Evolutionary conservation across 2,888 invertebrate species (phyloP).

Genomic region (Papilio gigon): DNA sequence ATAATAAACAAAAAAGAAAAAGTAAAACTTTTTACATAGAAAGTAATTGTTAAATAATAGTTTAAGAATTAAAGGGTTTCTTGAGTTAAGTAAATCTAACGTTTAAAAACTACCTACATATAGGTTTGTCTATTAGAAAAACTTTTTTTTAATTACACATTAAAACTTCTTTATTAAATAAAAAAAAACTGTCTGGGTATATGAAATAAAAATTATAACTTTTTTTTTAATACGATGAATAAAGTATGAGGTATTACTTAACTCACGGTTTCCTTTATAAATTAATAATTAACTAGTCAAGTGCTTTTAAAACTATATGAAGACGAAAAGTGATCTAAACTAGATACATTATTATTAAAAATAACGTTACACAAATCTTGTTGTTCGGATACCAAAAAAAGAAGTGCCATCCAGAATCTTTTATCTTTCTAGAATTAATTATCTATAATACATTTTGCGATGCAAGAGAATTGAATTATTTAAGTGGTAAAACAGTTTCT

Average conservation of each 20-base stretch:
- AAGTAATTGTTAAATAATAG: not conserved
- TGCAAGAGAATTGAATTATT: constrained; percentile 82
- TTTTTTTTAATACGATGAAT: not conserved
- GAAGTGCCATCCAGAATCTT: constrained; percentile 75
- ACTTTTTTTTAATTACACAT: too few species aligned
- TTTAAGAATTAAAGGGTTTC: constrained; percentile 1
- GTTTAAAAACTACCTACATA: not conserved
- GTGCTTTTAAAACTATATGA: constrained; percentile 30
- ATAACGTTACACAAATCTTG: constrained; percentile 12
- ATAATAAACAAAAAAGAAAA: not conserved
- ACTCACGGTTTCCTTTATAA: constrained; percentile 14
- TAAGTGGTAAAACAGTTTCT: constrained; percentile 66
- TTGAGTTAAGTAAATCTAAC: constrained; percentile 6
- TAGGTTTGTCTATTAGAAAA: not conserved
- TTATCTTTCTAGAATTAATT: constrained; percentile 71
- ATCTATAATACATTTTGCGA: constrained; percentile 71
- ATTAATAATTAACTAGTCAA: constrained; percentile 29
- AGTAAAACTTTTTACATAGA: constrained; percentile 4
- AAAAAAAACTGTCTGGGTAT: too few species aligned
- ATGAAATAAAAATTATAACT: not conserved
- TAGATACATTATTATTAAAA: constrained; percentile 54
- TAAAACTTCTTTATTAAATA: too few species aligned
- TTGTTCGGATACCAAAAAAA: constrained; percentile 36
- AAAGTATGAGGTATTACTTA: not conserved
- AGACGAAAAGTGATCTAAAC: constrained; percentile 71